Evolutionary conservation across 2,888 invertebrate genomes (phyloP).

Genomic region (Diplazon laetatorius): DNA sequence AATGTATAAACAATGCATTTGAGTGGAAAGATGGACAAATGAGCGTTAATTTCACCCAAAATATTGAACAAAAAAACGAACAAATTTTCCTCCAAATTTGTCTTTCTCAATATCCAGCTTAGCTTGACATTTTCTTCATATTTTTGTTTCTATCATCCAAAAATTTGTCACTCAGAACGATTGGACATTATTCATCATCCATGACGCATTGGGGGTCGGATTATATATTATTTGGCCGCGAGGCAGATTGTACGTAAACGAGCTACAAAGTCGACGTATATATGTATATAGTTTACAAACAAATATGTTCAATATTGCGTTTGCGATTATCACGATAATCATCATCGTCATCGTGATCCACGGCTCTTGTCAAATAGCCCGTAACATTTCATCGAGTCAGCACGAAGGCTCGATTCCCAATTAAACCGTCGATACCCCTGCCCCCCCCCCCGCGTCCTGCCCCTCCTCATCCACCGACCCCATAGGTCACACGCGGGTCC

Average conservation of each 20-base stretch:
- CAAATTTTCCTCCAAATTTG: no score
- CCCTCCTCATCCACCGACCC: no score
- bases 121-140: no score
- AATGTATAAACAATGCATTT: no score
- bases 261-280: not conserved
- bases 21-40: not conserved
- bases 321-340: constrained; percentile 29
- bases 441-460: no score
- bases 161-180: no score
- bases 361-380: not conserved
- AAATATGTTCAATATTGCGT: constrained; percentile 13
- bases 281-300: not conserved
- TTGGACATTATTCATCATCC: not conserved
- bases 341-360: not conserved
- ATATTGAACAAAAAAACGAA: not conserved
- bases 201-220: constrained; percentile 19
- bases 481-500: no score
- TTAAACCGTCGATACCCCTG: no score
- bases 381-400: not conserved
- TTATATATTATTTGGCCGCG: constrained; percentile 5
- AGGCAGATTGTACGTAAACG: not conserved
- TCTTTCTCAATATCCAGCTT: no score
- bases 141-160: no score
- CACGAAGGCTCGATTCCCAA: not conserved
- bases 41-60: not conserved